phyloP scores from a whole-genome alignment of 2,113 vertebrate species.

The Cettia cetti region DNA sequence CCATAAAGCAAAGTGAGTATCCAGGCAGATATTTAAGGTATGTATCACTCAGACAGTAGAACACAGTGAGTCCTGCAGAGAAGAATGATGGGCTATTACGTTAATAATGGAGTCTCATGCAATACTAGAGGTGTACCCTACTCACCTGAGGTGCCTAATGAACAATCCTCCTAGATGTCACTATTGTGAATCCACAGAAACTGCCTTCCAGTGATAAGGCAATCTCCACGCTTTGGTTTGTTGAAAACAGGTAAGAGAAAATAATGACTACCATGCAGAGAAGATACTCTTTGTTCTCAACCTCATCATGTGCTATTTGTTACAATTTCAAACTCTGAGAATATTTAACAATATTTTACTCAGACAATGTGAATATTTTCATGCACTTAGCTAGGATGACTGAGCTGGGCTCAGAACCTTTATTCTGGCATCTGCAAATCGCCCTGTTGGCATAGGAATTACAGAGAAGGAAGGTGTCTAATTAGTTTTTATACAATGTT shows the following conservation, averaged over 20 bases:
- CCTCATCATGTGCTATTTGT: neutral
- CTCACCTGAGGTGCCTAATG: slow-evolving; percentile 8
- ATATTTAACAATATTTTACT: neutral
- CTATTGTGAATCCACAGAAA: slow-evolving; percentile 15
- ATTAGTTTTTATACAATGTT: neutral
- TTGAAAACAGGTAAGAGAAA: neutral
- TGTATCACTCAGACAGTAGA: slow-evolving; percentile 24
- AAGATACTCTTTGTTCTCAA: neutral
- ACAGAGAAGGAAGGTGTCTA: neutral
- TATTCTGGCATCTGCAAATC: neutral
- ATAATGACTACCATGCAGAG: neutral
- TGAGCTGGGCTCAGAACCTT: neutral
- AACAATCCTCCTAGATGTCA: neutral
- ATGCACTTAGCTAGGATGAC: neutral
- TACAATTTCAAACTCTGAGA: neutral
- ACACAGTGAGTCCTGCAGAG: neutral
- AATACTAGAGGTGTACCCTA: slow-evolving; percentile 31
- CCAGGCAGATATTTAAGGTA: slow-evolving; percentile 27
- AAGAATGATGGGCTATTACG: slow-evolving; percentile 9
- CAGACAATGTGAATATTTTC: neutral
- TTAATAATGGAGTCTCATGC: neutral
- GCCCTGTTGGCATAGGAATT: neutral
- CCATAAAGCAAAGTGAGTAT: neutral
- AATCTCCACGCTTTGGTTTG: neutral
- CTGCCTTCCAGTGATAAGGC: neutral